Evolutionary conservation across 2,888 invertebrate species (phyloP).

Genomic region (Acleris laterana): DNA sequence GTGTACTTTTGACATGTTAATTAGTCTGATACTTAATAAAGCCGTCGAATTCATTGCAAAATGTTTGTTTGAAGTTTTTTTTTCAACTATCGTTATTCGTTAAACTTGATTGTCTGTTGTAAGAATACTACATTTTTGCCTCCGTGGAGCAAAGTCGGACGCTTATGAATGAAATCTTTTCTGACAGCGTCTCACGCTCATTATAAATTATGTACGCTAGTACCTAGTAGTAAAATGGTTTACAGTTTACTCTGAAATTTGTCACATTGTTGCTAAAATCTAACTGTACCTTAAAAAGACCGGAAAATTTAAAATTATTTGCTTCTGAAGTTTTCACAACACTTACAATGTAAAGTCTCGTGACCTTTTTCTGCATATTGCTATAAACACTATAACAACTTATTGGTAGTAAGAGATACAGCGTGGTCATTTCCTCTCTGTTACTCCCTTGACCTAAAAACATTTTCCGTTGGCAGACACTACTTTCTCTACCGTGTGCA

Average conservation of each 20-base stretch:
- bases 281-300: constrained; percentile 28
- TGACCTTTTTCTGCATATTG: no score
- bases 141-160: constrained; percentile 18
- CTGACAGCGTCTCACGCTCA: constrained; percentile 28
- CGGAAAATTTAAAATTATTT: constrained; percentile 22
- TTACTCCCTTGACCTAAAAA: no score
- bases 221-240: constrained; percentile 23
- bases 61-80: no score
- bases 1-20: constrained; percentile 2
- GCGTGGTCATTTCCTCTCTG: no score
- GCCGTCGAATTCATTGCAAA: neutral
- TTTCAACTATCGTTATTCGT: constrained; percentile 13
- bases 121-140: constrained; percentile 17
- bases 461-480: neutral
- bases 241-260: constrained; percentile 31
- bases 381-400: no score
- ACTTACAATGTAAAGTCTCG: no score
- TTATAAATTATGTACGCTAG: constrained; percentile 31
- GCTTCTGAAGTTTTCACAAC: constrained; percentile 12
- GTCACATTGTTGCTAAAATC: constrained; percentile 28
- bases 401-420: no score
- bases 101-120: constrained; percentile 27
- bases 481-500: neutral
- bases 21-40: neutral
- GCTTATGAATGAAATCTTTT: constrained; percentile 30